phyloP scores from a whole-genome alignment of 2,113 vertebrate species.

The Alaudala cheleensis region DNA sequence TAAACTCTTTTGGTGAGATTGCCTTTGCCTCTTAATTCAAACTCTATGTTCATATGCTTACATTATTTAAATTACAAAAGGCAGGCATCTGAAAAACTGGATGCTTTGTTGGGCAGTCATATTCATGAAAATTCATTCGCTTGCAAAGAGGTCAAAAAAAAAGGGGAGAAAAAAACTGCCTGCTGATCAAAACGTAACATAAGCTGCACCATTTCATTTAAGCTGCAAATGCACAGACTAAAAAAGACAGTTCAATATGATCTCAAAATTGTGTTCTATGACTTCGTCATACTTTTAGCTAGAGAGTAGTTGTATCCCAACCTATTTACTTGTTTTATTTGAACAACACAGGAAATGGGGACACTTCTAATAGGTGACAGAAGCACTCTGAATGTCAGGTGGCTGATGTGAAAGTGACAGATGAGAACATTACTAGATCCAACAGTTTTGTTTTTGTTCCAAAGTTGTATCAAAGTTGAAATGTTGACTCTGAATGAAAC shows the following conservation, averaged over 20 bases:
- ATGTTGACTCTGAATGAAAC: not conserved
- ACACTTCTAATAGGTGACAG: not conserved
- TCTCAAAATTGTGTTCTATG: not conserved
- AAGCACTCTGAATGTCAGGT: not conserved
- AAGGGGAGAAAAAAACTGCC: not conserved
- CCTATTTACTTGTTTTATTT: not conserved
- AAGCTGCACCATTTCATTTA: not conserved
- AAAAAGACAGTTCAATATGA: not conserved
- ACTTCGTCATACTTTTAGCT: not conserved
- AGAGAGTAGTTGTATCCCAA: not conserved
- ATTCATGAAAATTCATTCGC: conserved; percentile 18
- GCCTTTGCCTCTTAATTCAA: conserved; percentile 51
- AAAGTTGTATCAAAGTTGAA: not conserved
- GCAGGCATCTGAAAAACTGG: conserved; percentile 21
- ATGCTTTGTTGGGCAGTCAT: conserved; percentile 40
- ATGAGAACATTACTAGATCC: not conserved
- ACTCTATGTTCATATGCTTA: conserved; percentile 35
- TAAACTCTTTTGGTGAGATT: conserved; percentile 52
- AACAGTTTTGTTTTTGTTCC: not conserved
- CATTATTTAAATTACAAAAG: conserved; percentile 67
- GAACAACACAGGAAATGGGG: not conserved
- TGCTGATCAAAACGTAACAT: not conserved
- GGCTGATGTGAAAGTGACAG: not conserved
- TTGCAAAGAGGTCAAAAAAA: not conserved
- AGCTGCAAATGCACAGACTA: not conserved